phyloP scores from a whole-genome alignment of 2,113 vertebrate genomes.

The Cnemophilus loriae region DNA sequence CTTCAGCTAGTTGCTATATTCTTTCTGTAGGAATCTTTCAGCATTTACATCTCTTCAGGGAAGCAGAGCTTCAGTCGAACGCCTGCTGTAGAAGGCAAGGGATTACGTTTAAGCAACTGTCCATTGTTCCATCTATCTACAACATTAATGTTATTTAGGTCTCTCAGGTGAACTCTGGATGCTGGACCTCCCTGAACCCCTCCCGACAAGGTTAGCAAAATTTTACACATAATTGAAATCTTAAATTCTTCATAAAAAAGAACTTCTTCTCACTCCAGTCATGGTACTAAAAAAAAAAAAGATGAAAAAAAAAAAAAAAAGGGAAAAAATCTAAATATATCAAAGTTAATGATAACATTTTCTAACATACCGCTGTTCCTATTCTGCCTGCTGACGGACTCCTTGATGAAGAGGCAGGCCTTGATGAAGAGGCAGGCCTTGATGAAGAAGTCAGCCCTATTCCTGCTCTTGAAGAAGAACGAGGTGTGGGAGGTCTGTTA shows the following conservation, averaged over 20 bases:
- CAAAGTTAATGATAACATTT: neutral
- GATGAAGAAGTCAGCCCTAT: conserved; percentile 43
- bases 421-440: conserved; percentile 69
- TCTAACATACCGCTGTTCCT: conserved; percentile 78
- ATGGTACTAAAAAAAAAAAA: neutral
- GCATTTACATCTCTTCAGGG: neutral
- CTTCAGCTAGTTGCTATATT: neutral
- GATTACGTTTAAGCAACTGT: neutral
- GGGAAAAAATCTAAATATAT: neutral
- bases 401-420: conserved; percentile 76
- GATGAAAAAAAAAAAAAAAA: neutral
- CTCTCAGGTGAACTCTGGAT: neutral
- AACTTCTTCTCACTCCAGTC: neutral
- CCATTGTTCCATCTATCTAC: neutral
- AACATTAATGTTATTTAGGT: neutral
- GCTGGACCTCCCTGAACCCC: neutral
- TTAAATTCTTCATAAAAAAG: neutral
- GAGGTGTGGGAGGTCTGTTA: conserved; percentile 76
- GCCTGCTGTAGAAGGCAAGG: neutral
- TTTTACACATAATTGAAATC: neutral
- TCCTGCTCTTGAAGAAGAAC: conserved; percentile 79
- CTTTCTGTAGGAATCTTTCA: neutral
- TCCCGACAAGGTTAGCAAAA: neutral
- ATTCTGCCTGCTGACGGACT: conserved; percentile 78
- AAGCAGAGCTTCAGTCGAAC: neutral